Base-by-base conservation (phyloP, 2,797 vertebrate genomes). In the Varecia variegata region DNA sequence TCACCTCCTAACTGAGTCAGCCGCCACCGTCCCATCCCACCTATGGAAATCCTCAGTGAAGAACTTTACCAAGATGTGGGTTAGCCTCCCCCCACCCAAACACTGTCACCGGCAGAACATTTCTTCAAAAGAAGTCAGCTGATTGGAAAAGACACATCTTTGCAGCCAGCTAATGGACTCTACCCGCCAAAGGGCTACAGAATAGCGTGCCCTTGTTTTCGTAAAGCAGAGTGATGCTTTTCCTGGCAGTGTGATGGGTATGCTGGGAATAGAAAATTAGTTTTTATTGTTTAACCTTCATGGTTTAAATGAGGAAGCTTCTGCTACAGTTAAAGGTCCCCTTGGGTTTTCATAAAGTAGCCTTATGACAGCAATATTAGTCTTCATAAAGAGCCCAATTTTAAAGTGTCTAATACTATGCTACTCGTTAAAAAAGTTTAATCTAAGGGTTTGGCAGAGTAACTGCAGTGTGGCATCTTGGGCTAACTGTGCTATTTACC, bases 241-340 rank as follows among this genome's bases (percentile, higher is more conserved):
- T 93, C 88, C 88, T 60, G 95, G 92, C 83, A 67, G 60, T 6
- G 27, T 0, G 25, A 94, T 82, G 93, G 45, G 96, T 82, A 82
- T 56, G 54, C 86, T 90, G 95, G 95, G 97, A 98, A 95, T 68
- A 93, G 88, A 93, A 96, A 95, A 97, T 97, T 95, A 82, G 90
- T 83, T 95, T 97, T 97, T 97, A 96, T 97, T 97, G 95, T 97
- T 97, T 97, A 96, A 96, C 95, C 96, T 97, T 97, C 96, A 95
- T 68, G 86, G 88, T 96, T 96, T 97, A 97, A 97, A 96, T 92
- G 95, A 97, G 71, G 76, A 93, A 94, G 94, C 77, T 91, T 95
- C 95, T 83, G 68, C 92, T 89, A 58, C 67, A 88, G 92, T 79
- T 97, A 97, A 95, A 95, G 88, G 70, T 90, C 94, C 94, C 91